Evolutionary conservation across 2,113 vertebrate genomes (phyloP).

Genomic region (Vombatus ursinus): DNA sequence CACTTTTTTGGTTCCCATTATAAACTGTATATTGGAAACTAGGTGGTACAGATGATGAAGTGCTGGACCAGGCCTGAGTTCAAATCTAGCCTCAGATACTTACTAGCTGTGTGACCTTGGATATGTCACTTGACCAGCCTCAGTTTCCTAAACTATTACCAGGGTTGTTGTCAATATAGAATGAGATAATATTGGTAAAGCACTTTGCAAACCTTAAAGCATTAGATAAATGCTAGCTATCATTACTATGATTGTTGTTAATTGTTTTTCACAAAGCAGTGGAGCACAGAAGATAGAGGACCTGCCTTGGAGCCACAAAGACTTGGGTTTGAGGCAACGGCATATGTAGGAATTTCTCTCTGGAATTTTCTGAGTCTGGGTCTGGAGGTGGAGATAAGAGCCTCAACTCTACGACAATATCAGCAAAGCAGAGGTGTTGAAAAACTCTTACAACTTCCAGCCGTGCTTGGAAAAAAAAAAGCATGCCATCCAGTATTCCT

Average conservation of each 20-base stretch:
- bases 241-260: not conserved
- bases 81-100: not conserved
- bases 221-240: not conserved
- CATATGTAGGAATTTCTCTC: not conserved
- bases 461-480: not conserved
- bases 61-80: not conserved
- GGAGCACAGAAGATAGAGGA: not conserved
- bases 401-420: not conserved
- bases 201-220: not conserved
- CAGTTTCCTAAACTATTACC: not conserved
- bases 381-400: not conserved
- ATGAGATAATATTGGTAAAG: not conserved
- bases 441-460: not conserved
- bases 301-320: not conserved
- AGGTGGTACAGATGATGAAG: not conserved
- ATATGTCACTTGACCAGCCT: not conserved
- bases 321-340: not conserved
- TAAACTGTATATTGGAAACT: not conserved
- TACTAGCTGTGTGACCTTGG: not conserved
- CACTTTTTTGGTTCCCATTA: not conserved
- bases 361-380: not conserved
- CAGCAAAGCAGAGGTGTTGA: not conserved
- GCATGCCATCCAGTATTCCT: too few species aligned
- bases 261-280: not conserved
- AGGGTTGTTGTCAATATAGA: not conserved